A percentile compares a stretch with the other conserved stretches of the same genome.
Conservation (phyloP, 2,797 vertebrate genomes). For the Cryptoblepharus egeriae region DNA sequence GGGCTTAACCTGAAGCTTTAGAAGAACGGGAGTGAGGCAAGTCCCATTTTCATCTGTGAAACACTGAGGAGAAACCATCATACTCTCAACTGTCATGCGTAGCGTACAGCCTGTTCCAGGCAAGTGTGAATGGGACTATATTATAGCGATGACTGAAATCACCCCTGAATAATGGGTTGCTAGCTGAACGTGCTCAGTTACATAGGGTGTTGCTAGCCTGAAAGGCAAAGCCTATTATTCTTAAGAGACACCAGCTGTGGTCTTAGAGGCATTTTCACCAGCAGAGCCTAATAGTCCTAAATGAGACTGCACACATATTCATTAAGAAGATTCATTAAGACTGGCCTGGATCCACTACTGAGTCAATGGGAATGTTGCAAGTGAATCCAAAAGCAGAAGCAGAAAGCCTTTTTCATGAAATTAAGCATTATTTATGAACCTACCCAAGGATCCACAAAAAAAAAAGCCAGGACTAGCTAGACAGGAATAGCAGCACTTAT, state of each 20-base stretch:
- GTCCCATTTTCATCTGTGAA: too few species aligned
- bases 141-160: neutral
- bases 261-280: neutral
- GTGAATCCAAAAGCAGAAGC: slow-evolving; percentile 8
- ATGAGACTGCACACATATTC: slow-evolving; percentile 9
- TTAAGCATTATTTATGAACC: slow-evolving; percentile 16
- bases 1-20: too few species aligned
- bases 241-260: neutral
- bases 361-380: neutral
- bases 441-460: neutral
- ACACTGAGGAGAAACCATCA: too few species aligned
- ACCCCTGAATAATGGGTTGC: neutral
- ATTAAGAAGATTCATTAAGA: slow-evolving; percentile 12
- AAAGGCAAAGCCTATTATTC: neutral
- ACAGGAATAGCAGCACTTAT: neutral
- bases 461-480: neutral
- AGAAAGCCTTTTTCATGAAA: slow-evolving; percentile 9
- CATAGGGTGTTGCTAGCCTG: neutral
- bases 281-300: slow-evolving; percentile 11
- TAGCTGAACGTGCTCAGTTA: neutral
- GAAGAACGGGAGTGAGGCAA: too few species aligned
- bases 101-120: neutral
- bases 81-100: too few species aligned
- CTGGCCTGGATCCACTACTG: neutral
- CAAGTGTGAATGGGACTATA: neutral